These are phyloP conservation scores for Pedicia rivosa DNA, from an alignment of 2,888 invertebrate species.

Conservation along the genomic window DNA sequence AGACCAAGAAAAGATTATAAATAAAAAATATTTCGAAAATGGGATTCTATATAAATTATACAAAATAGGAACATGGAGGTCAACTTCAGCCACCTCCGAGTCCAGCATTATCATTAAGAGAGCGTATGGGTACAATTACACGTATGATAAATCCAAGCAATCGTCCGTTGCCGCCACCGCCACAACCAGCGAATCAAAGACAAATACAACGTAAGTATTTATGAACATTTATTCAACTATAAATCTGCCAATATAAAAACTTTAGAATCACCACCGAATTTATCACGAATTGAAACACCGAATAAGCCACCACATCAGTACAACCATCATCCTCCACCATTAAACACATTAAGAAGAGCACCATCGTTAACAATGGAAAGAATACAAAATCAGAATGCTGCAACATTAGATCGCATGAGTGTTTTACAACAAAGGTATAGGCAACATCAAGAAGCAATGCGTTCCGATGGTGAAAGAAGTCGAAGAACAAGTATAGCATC, in stretches of 20 bases:
- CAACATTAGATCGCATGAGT: constrained; percentile 30
- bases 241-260: too few species aligned
- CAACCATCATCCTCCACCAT: too few species aligned
- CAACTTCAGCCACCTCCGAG: constrained; percentile 12
- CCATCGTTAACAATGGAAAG: constrained; percentile 30
- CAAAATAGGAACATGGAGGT: too few species aligned
- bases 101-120: constrained; percentile 19
- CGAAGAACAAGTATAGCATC: constrained; percentile 14
- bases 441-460: constrained; percentile 38
- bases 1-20: too few species aligned
- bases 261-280: too few species aligned
- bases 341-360: constrained; percentile 28
- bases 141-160: constrained; percentile 19
- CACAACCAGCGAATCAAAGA: constrained; percentile 15
- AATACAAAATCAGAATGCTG: constrained; percentile 29
- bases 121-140: constrained; percentile 18
- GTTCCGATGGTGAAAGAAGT: constrained; percentile 12
- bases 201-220: background rate
- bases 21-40: too few species aligned
- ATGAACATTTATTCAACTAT: too few species aligned
- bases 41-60: too few species aligned
- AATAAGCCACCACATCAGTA: too few species aligned
- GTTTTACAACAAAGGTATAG: constrained; percentile 38
- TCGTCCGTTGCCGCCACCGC: constrained; percentile 40
- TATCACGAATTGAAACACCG: too few species aligned